phyloP scores from a whole-genome alignment of 92 coral and sea anemone genomes.

The Heliopora coerulea region DNA sequence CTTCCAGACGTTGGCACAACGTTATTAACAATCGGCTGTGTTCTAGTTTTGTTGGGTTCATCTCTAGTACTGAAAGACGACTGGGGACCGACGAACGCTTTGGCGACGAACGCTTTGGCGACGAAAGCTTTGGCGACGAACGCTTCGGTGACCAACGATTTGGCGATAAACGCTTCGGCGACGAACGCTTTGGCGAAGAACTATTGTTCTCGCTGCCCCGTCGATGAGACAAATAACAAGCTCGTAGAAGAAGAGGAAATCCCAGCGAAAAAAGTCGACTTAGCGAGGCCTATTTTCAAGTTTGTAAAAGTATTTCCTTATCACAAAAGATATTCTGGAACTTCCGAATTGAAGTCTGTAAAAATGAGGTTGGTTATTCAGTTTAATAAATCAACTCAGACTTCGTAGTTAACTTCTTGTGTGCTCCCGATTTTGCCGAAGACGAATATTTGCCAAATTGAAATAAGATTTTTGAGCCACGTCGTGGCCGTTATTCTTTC shows the following conservation, averaged over 20 bases:
- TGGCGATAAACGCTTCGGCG: too few species aligned
- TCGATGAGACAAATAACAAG: background rate
- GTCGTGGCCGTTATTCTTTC: too few species aligned
- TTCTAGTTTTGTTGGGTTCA: slow-evolving; percentile 15
- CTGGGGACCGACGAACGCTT: background rate
- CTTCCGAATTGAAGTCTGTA: slow-evolving; percentile 23
- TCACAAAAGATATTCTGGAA: slow-evolving; percentile 8
- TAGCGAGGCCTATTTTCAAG: slow-evolving; percentile 18
- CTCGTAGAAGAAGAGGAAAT: background rate
- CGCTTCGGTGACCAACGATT: too few species aligned
- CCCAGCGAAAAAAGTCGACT: background rate
- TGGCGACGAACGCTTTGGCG: too few species aligned
- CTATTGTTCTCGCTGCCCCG: background rate
- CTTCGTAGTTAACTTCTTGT: background rate
- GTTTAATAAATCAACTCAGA: slow-evolving; percentile 33
- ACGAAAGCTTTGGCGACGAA: too few species aligned
- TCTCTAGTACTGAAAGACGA: slow-evolving; percentile 13
- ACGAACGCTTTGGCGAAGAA: background rate
- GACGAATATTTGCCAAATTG: too few species aligned
- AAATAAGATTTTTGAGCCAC: too few species aligned
- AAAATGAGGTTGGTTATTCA: slow-evolving; percentile 35
- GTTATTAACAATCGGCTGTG: slow-evolving; percentile 13
- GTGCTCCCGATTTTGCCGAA: too few species aligned
- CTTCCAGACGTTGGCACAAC: slow-evolving; percentile 27
- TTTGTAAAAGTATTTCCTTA: slow-evolving; percentile 39